Conservation (phyloP, 2,888 invertebrate species). For the Diadegma fenestrale region DNA sequence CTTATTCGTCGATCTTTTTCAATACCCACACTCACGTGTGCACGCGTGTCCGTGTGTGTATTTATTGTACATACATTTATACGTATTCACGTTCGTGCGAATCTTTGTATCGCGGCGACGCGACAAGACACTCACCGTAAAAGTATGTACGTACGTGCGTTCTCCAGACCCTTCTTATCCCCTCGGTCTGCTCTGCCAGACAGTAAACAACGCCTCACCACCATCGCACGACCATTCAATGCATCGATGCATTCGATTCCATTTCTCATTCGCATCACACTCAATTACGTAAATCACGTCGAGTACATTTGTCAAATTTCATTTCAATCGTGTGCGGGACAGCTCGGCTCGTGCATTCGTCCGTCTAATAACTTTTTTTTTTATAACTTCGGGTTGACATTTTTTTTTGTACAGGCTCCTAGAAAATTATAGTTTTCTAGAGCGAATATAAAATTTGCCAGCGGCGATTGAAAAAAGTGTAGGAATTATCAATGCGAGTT, state of each 20-base stretch:
- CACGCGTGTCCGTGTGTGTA: constrained; percentile 30
- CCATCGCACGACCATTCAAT: constrained; percentile 28
- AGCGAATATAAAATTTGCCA: background rate
- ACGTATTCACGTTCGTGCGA: background rate
- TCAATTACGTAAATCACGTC: constrained; percentile 15
- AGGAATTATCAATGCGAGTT: constrained; percentile 5
- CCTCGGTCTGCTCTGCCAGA: constrained; percentile 75
- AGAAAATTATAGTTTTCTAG: background rate
- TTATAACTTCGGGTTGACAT: background rate
- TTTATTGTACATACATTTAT: constrained; percentile 17
- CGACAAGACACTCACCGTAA: constrained; percentile 38
- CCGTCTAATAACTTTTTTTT: background rate
- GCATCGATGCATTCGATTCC: constrained; percentile 33
- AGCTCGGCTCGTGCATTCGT: background rate
- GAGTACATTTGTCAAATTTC: constrained; percentile 37
- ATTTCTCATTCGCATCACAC: constrained; percentile 50
- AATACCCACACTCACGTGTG: constrained; percentile 29
- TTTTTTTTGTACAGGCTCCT: background rate
- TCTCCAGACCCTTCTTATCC: constrained; percentile 34
- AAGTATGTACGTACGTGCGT: constrained; percentile 52
- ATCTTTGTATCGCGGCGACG: constrained; percentile 39
- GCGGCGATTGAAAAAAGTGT: background rate
- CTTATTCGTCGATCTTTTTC: constrained; percentile 69
- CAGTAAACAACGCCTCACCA: constrained; percentile 79
- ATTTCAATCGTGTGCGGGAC: background rate